These are phyloP conservation scores for Mesopsocus fuscifrons DNA, from an alignment of 2,888 invertebrate species.

Conservation along the genomic window DNA sequence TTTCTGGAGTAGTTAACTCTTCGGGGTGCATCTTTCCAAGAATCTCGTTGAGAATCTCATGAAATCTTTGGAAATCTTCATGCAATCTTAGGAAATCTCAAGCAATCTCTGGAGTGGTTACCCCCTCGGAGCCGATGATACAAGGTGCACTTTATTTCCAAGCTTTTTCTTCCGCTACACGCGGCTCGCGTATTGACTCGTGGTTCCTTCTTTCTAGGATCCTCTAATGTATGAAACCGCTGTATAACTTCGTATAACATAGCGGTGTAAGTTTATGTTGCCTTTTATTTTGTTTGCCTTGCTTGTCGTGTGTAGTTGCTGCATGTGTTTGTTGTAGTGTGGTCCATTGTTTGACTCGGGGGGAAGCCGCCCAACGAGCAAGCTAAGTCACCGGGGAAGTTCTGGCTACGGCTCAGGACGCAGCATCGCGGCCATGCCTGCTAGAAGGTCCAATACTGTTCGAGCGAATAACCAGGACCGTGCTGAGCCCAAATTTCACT, in stretches of 20 bases:
- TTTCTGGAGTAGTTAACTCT: too few species aligned
- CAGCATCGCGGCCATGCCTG: neutral
- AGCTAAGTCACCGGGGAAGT: too few species aligned
- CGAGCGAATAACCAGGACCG: neutral
- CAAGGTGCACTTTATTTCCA: too few species aligned
- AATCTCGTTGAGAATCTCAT: too few species aligned
- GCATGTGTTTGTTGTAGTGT: conserved; percentile 14
- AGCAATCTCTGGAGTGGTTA: too few species aligned
- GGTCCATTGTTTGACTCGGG: neutral
- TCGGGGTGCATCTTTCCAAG: too few species aligned
- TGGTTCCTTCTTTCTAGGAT: conserved; percentile 13
- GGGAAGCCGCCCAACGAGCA: neutral
- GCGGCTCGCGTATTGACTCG: conserved; percentile 6
- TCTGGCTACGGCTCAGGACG: neutral
- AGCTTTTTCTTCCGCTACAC: neutral
- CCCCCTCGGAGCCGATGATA: too few species aligned
- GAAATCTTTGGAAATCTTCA: too few species aligned
- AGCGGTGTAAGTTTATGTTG: conserved; percentile 16
- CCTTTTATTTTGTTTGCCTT: conserved; percentile 9
- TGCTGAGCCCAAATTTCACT: conserved; percentile 8
- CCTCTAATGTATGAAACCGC: conserved; percentile 17
- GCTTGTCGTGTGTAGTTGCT: conserved; percentile 14
- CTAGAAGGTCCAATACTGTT: neutral
- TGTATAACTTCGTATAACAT: conserved; percentile 16
- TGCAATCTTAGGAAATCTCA: too few species aligned